phyloP scores from a whole-genome alignment of 2,888 invertebrate genomes.

The Gibbula magus region DNA sequence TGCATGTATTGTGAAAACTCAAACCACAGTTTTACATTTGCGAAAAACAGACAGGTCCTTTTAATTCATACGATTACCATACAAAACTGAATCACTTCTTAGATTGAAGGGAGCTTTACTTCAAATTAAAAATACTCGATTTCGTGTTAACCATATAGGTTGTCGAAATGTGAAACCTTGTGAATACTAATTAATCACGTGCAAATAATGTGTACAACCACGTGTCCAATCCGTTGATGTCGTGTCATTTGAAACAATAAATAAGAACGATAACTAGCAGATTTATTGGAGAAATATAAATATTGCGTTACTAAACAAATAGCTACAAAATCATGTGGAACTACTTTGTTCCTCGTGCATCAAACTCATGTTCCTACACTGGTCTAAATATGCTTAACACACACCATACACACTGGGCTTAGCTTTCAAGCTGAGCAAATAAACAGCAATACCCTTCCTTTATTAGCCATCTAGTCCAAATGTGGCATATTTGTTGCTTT shows the following conservation, averaged over 20 bases:
- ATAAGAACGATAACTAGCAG: background rate
- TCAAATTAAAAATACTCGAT: no score
- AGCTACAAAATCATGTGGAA: background rate
- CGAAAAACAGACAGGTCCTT: no score
- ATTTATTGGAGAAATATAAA: background rate
- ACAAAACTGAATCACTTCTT: no score
- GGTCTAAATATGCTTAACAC: background rate
- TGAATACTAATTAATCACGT: no score
- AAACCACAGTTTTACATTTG: no score
- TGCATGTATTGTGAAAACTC: no score
- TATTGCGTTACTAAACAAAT: background rate
- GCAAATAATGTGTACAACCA: no score
- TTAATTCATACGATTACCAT: no score
- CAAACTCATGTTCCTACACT: background rate
- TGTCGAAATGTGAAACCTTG: no score
- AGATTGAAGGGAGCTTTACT: no score
- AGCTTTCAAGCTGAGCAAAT: slow-evolving; percentile 9
- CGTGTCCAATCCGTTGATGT: background rate
- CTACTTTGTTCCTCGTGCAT: background rate
- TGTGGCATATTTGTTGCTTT: background rate
- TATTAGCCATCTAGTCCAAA: background rate
- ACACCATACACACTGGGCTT: background rate
- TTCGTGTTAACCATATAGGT: no score
- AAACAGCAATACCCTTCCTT: slow-evolving; percentile 1
- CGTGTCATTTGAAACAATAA: background rate